Evolutionary conservation across 2,888 invertebrate genomes (phyloP).

Genomic region (Pegoplata infirma): DNA sequence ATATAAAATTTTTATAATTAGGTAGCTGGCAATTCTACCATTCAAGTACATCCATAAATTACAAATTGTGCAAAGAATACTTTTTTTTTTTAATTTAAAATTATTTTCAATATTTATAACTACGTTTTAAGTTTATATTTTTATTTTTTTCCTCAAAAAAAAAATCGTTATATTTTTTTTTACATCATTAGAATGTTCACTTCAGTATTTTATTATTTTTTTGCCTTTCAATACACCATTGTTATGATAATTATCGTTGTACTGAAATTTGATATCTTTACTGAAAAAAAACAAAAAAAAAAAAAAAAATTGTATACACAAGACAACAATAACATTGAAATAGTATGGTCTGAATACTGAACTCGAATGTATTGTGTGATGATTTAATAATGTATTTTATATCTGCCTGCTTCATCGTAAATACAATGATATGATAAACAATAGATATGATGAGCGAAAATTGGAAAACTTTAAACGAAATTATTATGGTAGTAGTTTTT

Average conservation of each 20-base stretch:
- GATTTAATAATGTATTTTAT: conserved; percentile 55
- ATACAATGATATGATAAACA: no score
- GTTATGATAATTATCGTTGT: conserved; percentile 63
- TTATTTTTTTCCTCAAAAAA: background rate
- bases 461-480: no score
- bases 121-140: background rate
- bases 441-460: no score
- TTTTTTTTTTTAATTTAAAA: no score
- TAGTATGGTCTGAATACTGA: conserved; percentile 51
- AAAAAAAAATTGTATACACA: conserved; percentile 8
- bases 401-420: no score
- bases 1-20: no score
- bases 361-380: conserved; percentile 54
- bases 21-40: no score
- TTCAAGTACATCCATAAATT: no score
- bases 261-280: conserved; percentile 56
- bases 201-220: conserved; percentile 5
- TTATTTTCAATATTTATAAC: no score
- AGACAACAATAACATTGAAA: conserved; percentile 56
- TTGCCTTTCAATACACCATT: conserved; percentile 53
- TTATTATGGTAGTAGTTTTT: no score
- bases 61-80: no score
- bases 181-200: conserved; percentile 29
- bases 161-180: background rate
- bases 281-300: conserved; percentile 26